These are phyloP conservation scores for Tapirus indicus DNA, from an alignment of 2,797 vertebrate genomes.

Conservation along the genomic window DNA sequence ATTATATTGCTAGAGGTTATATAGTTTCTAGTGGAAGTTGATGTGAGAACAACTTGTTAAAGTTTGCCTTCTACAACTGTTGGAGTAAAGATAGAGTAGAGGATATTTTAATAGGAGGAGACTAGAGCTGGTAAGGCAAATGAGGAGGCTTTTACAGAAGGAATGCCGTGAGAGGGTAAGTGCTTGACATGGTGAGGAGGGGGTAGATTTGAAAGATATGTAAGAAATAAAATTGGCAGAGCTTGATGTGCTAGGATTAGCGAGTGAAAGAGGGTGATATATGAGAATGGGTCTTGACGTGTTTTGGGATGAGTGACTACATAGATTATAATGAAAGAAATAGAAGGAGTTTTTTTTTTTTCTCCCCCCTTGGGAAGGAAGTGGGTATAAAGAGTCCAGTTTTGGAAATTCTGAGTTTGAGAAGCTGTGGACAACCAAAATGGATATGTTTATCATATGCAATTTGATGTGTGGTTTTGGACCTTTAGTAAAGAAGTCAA, in stretches of 20 bases:
- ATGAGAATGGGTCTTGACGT: background rate
- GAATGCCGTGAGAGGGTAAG: too few relatives aligned
- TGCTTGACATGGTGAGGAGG: background rate
- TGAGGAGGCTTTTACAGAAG: background rate
- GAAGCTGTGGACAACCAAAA: constrained; percentile 73
- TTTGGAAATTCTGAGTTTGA: constrained; percentile 73
- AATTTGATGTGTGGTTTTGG: constrained; percentile 75
- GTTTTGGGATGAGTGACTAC: background rate
- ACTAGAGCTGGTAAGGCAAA: background rate
- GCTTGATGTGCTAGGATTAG: background rate
- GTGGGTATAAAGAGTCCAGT: background rate
- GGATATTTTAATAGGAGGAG: background rate
- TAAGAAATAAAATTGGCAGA: background rate
- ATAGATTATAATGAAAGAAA: constrained; percentile 12
- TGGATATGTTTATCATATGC: constrained; percentile 41
- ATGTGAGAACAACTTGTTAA: background rate
- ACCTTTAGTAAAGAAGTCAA: background rate
- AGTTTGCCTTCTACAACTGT: background rate
- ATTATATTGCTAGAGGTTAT: background rate
- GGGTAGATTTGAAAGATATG: background rate
- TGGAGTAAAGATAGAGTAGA: background rate
- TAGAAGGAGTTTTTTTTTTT: background rate
- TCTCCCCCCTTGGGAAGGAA: constrained; percentile 33
- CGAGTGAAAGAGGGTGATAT: background rate
- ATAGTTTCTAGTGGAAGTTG: background rate